Conservation (phyloP, 2,888 invertebrate species). For the Scaptomyza tumidula region DNA sequence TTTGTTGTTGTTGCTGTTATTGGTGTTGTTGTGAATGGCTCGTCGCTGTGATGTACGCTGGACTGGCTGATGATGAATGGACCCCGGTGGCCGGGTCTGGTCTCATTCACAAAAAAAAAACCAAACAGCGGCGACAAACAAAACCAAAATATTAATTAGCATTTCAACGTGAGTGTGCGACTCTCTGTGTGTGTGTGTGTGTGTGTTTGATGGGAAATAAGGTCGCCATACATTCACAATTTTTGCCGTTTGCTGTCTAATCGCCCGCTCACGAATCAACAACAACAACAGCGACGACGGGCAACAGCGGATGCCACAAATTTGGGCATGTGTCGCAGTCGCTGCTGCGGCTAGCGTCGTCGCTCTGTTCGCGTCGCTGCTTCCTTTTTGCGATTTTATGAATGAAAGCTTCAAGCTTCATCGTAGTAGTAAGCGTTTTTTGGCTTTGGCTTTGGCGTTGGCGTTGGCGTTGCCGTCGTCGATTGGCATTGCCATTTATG, state of each 20-base stretch:
- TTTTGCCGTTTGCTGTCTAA: constrained; percentile 51
- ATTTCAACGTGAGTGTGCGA: constrained; percentile 46
- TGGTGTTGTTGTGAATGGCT: constrained; percentile 18
- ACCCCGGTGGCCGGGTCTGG: constrained; percentile 51
- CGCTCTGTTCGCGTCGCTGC: constrained; percentile 55
- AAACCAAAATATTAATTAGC: constrained; percentile 79
- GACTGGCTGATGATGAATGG: constrained; percentile 65
- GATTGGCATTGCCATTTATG: constrained; percentile 74
- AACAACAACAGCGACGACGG: constrained; percentile 9
- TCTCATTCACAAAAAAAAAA: constrained; percentile 73
- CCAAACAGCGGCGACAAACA: constrained; percentile 58
- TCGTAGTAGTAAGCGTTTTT: constrained; percentile 54
- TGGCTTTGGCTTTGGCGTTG: constrained; percentile 51
- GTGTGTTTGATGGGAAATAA: constrained; percentile 32
- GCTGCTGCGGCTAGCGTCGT: constrained; percentile 12
- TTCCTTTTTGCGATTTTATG: constrained; percentile 78
- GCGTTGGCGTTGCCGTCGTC: constrained; percentile 54
- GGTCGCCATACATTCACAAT: constrained; percentile 36
- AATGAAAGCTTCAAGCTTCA: constrained; percentile 67
- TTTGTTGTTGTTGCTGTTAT: constrained; percentile 27
- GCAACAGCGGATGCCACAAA: constrained; percentile 76
- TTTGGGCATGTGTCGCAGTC: constrained; percentile 72
- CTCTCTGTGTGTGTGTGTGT: constrained; percentile 34
- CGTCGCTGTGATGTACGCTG: constrained; percentile 16
- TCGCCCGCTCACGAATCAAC: constrained; percentile 73